Base-by-base conservation (phyloP, 2,113 vertebrate species). In the Lota lota region DNA sequence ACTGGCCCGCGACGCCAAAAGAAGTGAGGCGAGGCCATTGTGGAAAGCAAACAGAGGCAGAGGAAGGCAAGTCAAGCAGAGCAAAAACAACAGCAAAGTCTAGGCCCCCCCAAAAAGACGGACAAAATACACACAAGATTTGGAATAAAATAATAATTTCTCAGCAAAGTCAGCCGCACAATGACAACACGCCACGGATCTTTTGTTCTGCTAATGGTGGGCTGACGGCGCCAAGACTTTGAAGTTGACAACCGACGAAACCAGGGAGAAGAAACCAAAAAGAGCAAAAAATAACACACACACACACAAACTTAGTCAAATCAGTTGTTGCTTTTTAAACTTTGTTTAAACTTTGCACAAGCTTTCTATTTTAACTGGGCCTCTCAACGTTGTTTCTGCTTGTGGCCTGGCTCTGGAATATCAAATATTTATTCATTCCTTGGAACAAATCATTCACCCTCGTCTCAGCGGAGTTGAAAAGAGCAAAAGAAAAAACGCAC, bases 381-480 rank as follows among this genome's bases (percentile, higher is more conserved):
- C 63, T 78, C 79, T 84, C 73, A 61, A 36, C 71, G 60, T 63
- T 21, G 67, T 70, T 60, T 83, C 83, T 86, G 63, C 72, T 87
- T 87, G 83, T 70, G 85, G 80, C 69, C 80, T 80, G 83, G 70
- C 82, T 70, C 70, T 53, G 74, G 53, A 79, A 81, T 81, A 80
- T 85, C 78, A 90, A 90, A 90, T 90, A 89, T 92, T 89, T 87
- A 90, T 79, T 57, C 76, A 82, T 68, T 80, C 76, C 73, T 67
- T 66, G 40, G 79, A 72, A 77, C 80, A 67, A 73, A 71, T 80
- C 63, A 53, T 17, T 79, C 74, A 67, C 69, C 78, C 80, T 79
- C 73, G 81, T 85, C 79, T 81, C 79, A 76, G 68, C 86, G 73
- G 77, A 82, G 79, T 87, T 90, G 85, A 65, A 76, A 85, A 88